Evolutionary conservation across 2,797 vertebrate genomes (phyloP).

Genomic region (Poeciliopsis gracilis): DNA sequence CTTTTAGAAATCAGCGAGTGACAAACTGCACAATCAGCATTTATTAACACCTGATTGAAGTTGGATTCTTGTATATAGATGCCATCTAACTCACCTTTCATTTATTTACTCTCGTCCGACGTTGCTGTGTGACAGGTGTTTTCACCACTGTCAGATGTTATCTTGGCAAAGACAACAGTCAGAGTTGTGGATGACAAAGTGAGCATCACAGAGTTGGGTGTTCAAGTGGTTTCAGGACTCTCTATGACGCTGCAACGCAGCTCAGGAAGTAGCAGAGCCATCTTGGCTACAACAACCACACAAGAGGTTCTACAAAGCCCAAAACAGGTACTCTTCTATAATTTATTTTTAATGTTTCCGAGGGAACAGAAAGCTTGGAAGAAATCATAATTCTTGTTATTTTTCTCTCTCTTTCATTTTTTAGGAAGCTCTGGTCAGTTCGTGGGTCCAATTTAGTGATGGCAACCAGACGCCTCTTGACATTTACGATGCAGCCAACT

Average conservation of each 20-base stretch:
- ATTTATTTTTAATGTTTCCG: not conserved
- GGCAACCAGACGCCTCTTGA: slow-evolving; percentile 90
- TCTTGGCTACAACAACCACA: slow-evolving; percentile 86
- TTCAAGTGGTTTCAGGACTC: slow-evolving; percentile 89
- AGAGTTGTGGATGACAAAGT: slow-evolving; percentile 92
- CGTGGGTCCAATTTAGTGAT: slow-evolving; percentile 95
- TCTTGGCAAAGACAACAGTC: slow-evolving; percentile 89
- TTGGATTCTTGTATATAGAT: not conserved
- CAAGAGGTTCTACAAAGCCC: slow-evolving; percentile 86
- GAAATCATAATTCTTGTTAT: not conserved
- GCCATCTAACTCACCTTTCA: not conserved
- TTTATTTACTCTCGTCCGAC: slow-evolving; percentile 10
- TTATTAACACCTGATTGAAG: not conserved
- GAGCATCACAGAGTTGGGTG: slow-evolving; percentile 88
- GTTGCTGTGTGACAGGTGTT: slow-evolving; percentile 81
- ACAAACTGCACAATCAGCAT: not conserved
- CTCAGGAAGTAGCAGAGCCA: slow-evolving; percentile 88
- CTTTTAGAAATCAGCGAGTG: not conserved
- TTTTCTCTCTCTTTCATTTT: slow-evolving; percentile 27
- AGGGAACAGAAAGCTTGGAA: slow-evolving; percentile 3
- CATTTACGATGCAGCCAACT: slow-evolving; percentile 87
- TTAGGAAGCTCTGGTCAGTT: slow-evolving; percentile 90
- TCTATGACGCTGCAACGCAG: slow-evolving; percentile 90
- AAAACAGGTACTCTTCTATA: slow-evolving; percentile 82
- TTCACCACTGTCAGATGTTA: slow-evolving; percentile 89